phyloP scores from a whole-genome alignment of 2,113 vertebrate species.

The Gallinago jamesoni region DNA sequence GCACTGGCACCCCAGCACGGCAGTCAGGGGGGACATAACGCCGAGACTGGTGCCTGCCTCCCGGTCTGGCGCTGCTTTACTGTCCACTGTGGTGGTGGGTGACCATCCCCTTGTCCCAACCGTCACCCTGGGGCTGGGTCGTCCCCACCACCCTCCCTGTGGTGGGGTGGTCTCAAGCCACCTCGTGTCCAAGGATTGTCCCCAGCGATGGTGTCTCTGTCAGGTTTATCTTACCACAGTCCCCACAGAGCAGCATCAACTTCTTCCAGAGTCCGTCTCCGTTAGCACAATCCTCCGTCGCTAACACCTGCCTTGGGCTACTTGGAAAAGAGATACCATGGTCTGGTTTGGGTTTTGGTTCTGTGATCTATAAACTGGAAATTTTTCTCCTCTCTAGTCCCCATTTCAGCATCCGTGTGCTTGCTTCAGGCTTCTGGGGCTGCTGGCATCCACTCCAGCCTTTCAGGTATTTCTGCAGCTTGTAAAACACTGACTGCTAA shows the following conservation, averaged over 20 bases:
- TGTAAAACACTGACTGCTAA: background rate
- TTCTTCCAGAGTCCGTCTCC: too few relatives aligned
- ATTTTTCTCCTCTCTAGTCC: background rate
- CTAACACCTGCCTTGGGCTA: background rate
- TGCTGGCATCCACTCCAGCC: background rate
- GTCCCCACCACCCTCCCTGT: too few relatives aligned
- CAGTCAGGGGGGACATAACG: too few relatives aligned
- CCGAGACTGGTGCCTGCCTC: background rate
- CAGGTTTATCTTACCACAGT: background rate
- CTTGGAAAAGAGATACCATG: too few relatives aligned
- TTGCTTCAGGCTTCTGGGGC: background rate
- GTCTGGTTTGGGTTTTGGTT: background rate
- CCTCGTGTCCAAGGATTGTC: rapidly evolving
- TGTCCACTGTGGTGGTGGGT: rapidly evolving
- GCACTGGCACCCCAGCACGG: background rate
- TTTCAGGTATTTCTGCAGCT: background rate
- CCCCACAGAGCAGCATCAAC: rapidly evolving
- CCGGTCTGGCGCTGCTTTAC: rapidly evolving
- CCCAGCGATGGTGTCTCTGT: rapidly evolving
- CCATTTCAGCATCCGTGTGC: background rate
- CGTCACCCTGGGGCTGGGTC: rapidly evolving
- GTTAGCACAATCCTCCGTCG: rapidly evolving
- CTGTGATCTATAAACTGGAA: background rate
- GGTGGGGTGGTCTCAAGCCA: rapidly evolving
- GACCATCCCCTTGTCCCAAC: too few relatives aligned